Evolutionary conservation across 2,888 invertebrate species (phyloP).

Genomic region (Mactromeris polynyma): DNA sequence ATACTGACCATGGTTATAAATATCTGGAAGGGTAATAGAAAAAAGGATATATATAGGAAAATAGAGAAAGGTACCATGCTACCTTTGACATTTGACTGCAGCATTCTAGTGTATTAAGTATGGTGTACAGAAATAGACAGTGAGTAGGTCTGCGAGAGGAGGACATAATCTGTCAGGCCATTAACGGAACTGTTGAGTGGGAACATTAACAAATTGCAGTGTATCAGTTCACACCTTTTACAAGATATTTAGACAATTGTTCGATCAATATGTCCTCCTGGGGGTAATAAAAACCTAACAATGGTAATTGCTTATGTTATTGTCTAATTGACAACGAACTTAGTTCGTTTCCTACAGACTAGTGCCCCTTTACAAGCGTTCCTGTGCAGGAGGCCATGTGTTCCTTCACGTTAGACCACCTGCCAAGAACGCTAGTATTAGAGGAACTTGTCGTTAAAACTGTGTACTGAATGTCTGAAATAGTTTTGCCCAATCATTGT

Average conservation of each 20-base stretch:
- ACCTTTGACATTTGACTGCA: not conserved
- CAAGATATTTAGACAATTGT: not conserved
- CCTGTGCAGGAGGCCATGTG: conserved; percentile 54
- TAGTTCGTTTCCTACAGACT: conserved; percentile 34
- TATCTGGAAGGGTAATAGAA: too few relatives aligned
- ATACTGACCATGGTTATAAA: too few relatives aligned
- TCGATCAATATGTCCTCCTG: not conserved
- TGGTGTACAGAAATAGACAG: not conserved
- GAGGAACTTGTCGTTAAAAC: not conserved
- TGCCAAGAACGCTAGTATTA: conserved; percentile 35
- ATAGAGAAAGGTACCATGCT: not conserved
- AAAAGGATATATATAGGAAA: not conserved
- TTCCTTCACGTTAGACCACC: conserved; percentile 47
- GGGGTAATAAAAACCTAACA: conserved; percentile 53
- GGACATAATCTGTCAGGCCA: not conserved
- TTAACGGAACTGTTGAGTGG: not conserved
- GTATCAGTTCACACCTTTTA: conserved; percentile 8
- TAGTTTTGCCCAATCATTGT: conserved; percentile 1
- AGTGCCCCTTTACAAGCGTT: conserved; percentile 19
- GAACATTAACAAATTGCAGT: not conserved
- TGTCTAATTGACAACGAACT: conserved; percentile 61
- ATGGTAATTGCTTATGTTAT: conserved; percentile 55
- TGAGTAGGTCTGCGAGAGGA: not conserved
- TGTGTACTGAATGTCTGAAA: conserved; percentile 5
- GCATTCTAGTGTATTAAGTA: not conserved